A percentile compares a stretch with the other conserved stretches of the same genome.
Conservation (phyloP, 2,888 invertebrate genomes). For the Sesia apiformis region DNA sequence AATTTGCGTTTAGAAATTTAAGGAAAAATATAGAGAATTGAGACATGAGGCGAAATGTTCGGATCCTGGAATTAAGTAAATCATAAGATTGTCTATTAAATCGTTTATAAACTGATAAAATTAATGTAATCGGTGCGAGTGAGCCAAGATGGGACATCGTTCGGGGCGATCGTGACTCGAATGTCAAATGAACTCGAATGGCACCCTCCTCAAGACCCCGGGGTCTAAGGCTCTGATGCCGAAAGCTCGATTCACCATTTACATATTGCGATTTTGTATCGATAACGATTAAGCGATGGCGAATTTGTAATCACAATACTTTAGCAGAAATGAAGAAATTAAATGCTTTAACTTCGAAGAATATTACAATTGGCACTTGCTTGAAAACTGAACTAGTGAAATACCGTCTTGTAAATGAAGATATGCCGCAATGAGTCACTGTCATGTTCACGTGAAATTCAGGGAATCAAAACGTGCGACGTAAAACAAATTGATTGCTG, state of each 20-base stretch:
- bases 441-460: constrained; percentile 46
- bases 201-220: constrained; percentile 33
- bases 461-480: constrained; percentile 65
- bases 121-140: constrained; percentile 69
- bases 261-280: constrained; percentile 66
- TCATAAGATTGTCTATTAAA: constrained; percentile 65
- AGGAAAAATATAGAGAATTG: constrained; percentile 4
- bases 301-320: not conserved
- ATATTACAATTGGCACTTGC: not conserved
- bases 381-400: constrained; percentile 2
- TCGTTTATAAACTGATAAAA: constrained; percentile 70
- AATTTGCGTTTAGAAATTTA: constrained; percentile 3
- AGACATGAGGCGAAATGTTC: constrained; percentile 12
- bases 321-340: too few relatives aligned
- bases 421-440: constrained; percentile 47
- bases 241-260: constrained; percentile 49
- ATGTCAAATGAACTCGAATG: constrained; percentile 54
- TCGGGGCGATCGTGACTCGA: constrained; percentile 62
- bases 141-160: constrained; percentile 68
- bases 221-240: constrained; percentile 26
- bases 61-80: constrained; percentile 42
- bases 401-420: constrained; percentile 48
- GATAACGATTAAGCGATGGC: constrained; percentile 29
- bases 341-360: not conserved
- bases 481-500: constrained; percentile 68